These are phyloP conservation scores for Blennius ocellaris DNA, from an alignment of 2,113 vertebrate genomes.

Conservation along the genomic window DNA sequence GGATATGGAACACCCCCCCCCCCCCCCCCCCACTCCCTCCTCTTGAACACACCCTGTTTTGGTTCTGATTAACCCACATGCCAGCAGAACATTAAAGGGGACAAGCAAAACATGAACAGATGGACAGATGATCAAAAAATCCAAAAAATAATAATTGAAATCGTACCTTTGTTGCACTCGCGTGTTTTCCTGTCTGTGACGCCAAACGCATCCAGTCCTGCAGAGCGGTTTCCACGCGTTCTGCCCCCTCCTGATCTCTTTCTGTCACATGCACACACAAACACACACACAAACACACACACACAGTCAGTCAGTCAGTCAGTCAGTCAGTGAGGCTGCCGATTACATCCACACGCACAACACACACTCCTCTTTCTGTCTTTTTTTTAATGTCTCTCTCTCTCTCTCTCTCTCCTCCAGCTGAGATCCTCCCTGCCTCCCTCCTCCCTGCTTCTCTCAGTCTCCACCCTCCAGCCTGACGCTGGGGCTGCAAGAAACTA, in stretches of 20 bases:
- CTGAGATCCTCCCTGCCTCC: constrained; percentile 65
- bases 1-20: constrained; percentile 11
- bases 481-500: constrained; percentile 68
- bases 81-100: neutral
- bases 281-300: constrained; percentile 9
- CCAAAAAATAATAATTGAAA: neutral
- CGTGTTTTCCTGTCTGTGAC: constrained; percentile 24
- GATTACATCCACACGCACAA: constrained; percentile 52
- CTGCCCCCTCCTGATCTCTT: constrained; percentile 20
- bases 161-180: constrained; percentile 39
- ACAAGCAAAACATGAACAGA: too few species aligned
- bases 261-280: constrained; percentile 49
- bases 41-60: constrained; percentile 65
- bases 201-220: constrained; percentile 62
- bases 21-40: constrained; percentile 9
- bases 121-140: neutral
- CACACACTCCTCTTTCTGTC: constrained; percentile 55
- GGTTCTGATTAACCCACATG: constrained; percentile 44
- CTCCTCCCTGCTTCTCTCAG: constrained; percentile 66
- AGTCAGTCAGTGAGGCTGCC: constrained; percentile 46
- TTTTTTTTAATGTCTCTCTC: constrained; percentile 58
- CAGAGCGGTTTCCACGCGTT: constrained; percentile 63
- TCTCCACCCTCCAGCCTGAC: constrained; percentile 78
- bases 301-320: constrained; percentile 38
- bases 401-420: constrained; percentile 58